Evolutionary conservation across 2,888 invertebrate species (phyloP).

Genomic region (Hipparchia semele): DNA sequence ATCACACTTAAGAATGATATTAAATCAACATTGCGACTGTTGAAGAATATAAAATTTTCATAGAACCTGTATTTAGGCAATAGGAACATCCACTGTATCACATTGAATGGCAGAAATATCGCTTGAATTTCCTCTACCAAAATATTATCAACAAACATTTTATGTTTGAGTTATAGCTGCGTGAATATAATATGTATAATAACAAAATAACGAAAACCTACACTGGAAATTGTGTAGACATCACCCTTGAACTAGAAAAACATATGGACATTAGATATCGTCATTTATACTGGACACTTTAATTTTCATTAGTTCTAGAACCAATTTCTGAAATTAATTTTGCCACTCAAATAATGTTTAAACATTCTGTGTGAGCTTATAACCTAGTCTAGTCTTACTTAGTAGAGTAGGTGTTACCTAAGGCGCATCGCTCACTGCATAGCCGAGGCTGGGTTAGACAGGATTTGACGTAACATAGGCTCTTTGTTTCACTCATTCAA

Average conservation of each 20-base stretch:
- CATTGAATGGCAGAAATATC: conserved; percentile 7
- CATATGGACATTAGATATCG: neutral
- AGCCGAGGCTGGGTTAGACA: neutral
- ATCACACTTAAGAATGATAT: conserved; percentile 3
- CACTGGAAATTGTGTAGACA: too few relatives aligned
- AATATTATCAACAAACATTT: conserved; percentile 1
- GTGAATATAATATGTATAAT: too few relatives aligned
- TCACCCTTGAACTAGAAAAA: too few relatives aligned
- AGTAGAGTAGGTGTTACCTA: neutral
- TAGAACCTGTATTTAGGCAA: conserved; percentile 22
- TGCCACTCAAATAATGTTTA: neutral
- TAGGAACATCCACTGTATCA: conserved; percentile 10
- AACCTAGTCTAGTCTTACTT: too few relatives aligned
- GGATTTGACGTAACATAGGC: too few relatives aligned
- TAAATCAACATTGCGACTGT: conserved; percentile 5
- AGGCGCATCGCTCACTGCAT: neutral
- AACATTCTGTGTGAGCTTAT: too few relatives aligned
- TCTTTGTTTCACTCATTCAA: too few relatives aligned
- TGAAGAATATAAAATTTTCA: conserved; percentile 16
- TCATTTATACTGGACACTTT: too few relatives aligned
- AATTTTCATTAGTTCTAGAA: too few relatives aligned
- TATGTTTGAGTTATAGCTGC: neutral
- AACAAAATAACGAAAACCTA: too few relatives aligned
- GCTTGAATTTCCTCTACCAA: conserved; percentile 10
- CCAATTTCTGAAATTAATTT: neutral